Conservation (phyloP, 2,113 vertebrate species). For the Phylloscopus whistleri region DNA sequence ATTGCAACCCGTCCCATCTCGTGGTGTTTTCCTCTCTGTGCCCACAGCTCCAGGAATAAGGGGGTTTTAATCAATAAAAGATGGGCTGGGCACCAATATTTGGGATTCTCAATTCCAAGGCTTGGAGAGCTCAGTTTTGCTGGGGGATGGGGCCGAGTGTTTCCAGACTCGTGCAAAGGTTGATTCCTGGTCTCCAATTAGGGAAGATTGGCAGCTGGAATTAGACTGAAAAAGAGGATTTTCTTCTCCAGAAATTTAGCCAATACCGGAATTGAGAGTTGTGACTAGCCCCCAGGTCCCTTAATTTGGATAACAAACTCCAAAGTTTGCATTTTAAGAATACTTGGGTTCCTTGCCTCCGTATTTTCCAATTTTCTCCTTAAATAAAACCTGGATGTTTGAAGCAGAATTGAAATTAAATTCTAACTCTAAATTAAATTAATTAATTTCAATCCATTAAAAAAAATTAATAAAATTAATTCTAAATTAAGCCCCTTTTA, state of each 20-base stretch:
- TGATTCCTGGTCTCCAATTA: neutral
- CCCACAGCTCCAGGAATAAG: neutral
- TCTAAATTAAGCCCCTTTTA: neutral
- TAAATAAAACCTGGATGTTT: neutral
- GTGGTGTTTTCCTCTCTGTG: accelerated
- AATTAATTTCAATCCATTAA: neutral
- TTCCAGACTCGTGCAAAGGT: neutral
- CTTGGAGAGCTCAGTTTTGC: neutral
- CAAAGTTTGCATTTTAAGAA: neutral
- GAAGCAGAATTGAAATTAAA: neutral
- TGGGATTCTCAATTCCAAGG: neutral
- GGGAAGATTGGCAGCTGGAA: neutral
- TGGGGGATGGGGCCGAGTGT: accelerated
- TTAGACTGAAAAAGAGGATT: neutral
- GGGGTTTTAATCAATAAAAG: neutral
- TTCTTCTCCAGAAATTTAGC: neutral
- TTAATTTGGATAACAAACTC: neutral
- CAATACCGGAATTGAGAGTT: neutral
- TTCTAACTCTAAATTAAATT: neutral
- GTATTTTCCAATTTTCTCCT: neutral
- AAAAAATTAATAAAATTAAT: neutral
- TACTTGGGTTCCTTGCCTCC: neutral
- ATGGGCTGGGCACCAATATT: neutral
- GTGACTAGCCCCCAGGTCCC: neutral
- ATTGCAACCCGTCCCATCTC: neutral